Base-by-base conservation (phyloP, 2,113 vertebrate species). In the Centropus bengalensis region DNA sequence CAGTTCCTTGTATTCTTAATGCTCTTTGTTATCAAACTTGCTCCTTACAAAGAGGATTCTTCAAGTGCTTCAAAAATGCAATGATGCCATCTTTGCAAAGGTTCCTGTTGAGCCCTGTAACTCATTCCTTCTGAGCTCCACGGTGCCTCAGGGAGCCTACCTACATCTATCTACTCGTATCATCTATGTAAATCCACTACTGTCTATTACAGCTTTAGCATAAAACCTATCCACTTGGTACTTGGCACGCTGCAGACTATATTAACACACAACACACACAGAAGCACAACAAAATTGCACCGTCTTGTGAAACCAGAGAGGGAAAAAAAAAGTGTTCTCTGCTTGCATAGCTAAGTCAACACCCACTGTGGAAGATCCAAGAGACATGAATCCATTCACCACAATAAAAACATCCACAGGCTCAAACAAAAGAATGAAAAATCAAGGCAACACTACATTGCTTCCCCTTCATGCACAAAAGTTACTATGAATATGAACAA, bases 401-500 rank as follows among this genome's bases (percentile, higher is more conserved):
- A 60, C 8, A 16, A 76, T 13, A 52, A 78, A 59, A 63, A 4
- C 8, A 84, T 6, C 47, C 59, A 26, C 17, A 78, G 49, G 14
- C 3, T 86, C 33, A 74, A 73, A 76, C 6, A 62, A 68, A 82
- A 60, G 12, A 91, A 40, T 6, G 2, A 60, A 64, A 55, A 69
- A 32, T 4, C 20, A 52, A 22, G 32, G 79, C 8, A 89, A 58
- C 2, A 52, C 49, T 23, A 28, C 11, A 59, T 0, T 0, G 0
- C 30, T 40, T 55, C n/a, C 26, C 40, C 58, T 42, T 12, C 36
- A 51, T 49, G 45, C 36, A 73, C 4, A 76, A 45, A 77, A 9
- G 14, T 28, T 5, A 44, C 9, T 51, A 52, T 21, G 18, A 82
- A 68, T 14, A 62, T 1, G 32, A 89, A 47, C 5, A 69, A 49